Evolutionary conservation across 1,140 invertebrate species (phyloP).

Genomic region (Aphaenogaster ashmeadi): DNA sequence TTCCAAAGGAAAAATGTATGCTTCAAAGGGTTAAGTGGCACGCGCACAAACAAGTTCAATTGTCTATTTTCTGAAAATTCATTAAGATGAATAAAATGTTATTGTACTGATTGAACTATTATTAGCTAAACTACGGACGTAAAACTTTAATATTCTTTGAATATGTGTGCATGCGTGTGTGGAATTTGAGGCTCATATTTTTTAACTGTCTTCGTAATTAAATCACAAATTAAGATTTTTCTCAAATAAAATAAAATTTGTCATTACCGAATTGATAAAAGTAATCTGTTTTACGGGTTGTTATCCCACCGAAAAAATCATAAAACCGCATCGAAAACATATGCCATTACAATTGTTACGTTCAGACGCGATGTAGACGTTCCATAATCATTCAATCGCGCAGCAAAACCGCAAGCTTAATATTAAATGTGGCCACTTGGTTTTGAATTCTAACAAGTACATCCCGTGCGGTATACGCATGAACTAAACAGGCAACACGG

Average conservation of each 20-base stretch:
- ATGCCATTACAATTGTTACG: background rate
- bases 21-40: too few species aligned
- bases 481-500: slow-evolving; percentile 8
- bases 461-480: background rate
- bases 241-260: background rate
- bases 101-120: background rate
- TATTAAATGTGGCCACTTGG: background rate
- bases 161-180: too few species aligned
- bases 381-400: slow-evolving; percentile 2
- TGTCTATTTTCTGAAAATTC: background rate
- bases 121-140: too few species aligned
- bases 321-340: too few species aligned
- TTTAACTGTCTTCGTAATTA: background rate
- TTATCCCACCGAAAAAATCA: background rate
- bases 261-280: background rate
- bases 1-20: too few species aligned
- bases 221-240: background rate
- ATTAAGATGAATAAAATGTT: background rate
- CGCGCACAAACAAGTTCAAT: background rate
- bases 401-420: background rate
- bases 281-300: background rate
- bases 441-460: background rate
- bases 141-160: too few species aligned
- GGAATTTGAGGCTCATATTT: too few species aligned
- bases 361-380: background rate